phyloP scores from a whole-genome alignment of 1,140 invertebrate species.

The Samia ricini region DNA sequence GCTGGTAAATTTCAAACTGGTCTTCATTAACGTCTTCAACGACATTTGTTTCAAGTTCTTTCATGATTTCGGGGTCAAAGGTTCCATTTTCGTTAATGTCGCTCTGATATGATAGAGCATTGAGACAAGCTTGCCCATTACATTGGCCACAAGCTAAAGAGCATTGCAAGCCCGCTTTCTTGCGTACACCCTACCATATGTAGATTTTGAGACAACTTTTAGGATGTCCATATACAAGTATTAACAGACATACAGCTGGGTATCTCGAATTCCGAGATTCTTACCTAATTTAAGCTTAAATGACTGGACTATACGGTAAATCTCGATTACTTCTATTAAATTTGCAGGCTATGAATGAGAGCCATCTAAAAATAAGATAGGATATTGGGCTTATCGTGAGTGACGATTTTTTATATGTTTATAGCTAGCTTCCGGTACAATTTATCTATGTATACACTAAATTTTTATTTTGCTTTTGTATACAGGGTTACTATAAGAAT shows the following conservation, averaged over 20 bases:
- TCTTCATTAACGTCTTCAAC: constrained; percentile 20
- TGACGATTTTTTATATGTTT: no score
- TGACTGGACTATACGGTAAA: no score
- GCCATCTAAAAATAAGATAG: no score
- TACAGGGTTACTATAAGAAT: constrained; percentile 21
- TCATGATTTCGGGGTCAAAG: constrained; percentile 23
- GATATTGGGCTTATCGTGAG: no score
- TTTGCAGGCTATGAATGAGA: no score
- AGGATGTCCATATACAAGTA: neutral
- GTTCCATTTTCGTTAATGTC: constrained; percentile 26
- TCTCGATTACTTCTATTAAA: no score
- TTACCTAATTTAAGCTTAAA: no score
- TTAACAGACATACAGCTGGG: no score
- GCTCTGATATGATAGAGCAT: constrained; percentile 23
- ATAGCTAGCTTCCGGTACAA: no score
- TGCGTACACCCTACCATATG: constrained; percentile 24
- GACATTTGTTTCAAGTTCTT: constrained; percentile 18
- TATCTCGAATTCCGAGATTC: no score
- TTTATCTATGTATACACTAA: neutral
- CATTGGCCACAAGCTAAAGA: constrained; percentile 27
- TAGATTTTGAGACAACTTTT: no score
- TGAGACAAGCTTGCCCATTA: constrained; percentile 18
- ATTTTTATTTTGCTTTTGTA: neutral
- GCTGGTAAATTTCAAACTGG: constrained; percentile 20
- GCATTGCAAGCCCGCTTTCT: constrained; percentile 31